phyloP scores from a whole-genome alignment of 2,888 invertebrate species.

The Brachypalpus laphriformis region DNA sequence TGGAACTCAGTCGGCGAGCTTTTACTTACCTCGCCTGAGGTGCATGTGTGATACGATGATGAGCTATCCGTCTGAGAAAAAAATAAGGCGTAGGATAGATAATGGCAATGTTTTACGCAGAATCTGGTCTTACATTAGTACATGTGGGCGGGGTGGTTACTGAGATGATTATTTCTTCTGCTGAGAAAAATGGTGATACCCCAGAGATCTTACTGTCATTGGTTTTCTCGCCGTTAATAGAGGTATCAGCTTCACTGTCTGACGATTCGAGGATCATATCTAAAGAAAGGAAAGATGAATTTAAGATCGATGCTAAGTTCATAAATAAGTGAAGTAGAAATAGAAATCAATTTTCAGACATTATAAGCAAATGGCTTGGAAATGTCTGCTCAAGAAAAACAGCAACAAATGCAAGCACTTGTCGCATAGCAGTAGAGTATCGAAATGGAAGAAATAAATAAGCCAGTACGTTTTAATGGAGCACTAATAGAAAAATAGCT shows the following conservation, averaged over 20 bases:
- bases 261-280: constrained; percentile 79
- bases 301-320: not conserved
- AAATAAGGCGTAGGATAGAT: too few species aligned
- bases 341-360: too few species aligned
- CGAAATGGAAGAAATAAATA: too few species aligned
- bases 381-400: too few species aligned
- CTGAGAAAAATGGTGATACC: constrained; percentile 89
- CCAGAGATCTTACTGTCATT: constrained; percentile 87
- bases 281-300: constrained; percentile 8
- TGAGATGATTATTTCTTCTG: constrained; percentile 85
- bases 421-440: too few species aligned
- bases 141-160: constrained; percentile 77
- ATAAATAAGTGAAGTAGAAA: too few species aligned
- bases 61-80: constrained; percentile 78
- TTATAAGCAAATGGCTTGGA: too few species aligned
- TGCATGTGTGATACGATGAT: constrained; percentile 82
- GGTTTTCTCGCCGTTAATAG: constrained; percentile 78
- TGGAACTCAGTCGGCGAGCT: constrained; percentile 76
- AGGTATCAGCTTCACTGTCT: constrained; percentile 82
- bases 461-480: too few species aligned
- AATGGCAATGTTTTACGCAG: too few species aligned
- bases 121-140: constrained; percentile 52
- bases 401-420: too few species aligned
- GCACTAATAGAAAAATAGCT: too few species aligned
- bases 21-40: constrained; percentile 79